Base-by-base conservation (phyloP, 2,113 vertebrate genomes). In the Trogon surrucura region DNA sequence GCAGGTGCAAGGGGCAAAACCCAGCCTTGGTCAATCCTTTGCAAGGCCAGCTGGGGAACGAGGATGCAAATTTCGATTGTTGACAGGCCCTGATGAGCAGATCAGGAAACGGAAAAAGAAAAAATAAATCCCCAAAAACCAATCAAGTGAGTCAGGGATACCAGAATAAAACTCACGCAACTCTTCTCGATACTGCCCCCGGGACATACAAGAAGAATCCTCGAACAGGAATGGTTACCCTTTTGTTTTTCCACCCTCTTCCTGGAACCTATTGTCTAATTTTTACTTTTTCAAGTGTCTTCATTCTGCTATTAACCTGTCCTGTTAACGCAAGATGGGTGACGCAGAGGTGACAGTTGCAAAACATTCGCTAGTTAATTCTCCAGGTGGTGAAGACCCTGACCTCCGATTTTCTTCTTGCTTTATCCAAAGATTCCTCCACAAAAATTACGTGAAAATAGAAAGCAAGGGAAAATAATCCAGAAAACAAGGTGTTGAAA, bases 1-100 rank as follows among this genome's bases (percentile, higher is more conserved):
- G 7, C 6, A 2, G 60, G 11, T 0, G 3, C 38, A 8, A 7
- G 1, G 44, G 36, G 8, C 7, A 50, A 62, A 38, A 26, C 1
- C 29, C 30, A 27, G 12, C 25, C 34, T 32, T 0, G 2, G 30
- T 13, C 3, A 4, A 8, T 3, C 51, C 11, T 50, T 30, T 36
- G 5, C 11, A 3, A 80, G 29, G 11, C 21, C 21, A 10, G 13
- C 19, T 18, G 47, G 5, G 44, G 41, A 50, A 62, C 0, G 13
- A 87, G 85, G 88, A n/a, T 16, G 16, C 36, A 36, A 4, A 30
- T 82, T 66, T 1, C 3, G 41, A 1, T 19, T 16, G 10, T 17
- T 9, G 6, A 10, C 62, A 4, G 3, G 18, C 30, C 9, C 13
- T 32, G 6, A 38, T 10, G 38, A 56, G 62, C 1, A 1, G 9